Conservation (phyloP, 2,888 invertebrate genomes). For the Ichneumon xanthorius region DNA sequence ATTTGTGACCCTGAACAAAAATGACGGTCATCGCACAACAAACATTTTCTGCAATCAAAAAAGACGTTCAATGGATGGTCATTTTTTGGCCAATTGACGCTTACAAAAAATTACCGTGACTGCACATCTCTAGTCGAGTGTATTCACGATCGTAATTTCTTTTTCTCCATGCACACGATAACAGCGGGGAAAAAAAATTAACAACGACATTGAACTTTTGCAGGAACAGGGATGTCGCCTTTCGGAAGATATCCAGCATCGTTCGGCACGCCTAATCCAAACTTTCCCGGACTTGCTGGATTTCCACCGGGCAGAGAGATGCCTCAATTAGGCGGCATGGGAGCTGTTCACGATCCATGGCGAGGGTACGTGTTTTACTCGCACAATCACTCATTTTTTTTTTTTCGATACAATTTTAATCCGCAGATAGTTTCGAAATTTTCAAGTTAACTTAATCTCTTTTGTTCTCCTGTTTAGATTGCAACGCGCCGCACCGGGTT, state of each 20-base stretch:
- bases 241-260: conserved; percentile 92
- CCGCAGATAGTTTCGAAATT: background rate
- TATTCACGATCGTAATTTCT: background rate
- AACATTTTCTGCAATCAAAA: no score
- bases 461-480: conserved; percentile 80
- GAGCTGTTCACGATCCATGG: conserved; percentile 89
- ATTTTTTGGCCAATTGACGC: background rate
- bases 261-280: conserved; percentile 88
- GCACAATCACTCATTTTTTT: no score
- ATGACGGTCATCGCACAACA: no score
- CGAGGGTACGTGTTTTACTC: conserved; percentile 85
- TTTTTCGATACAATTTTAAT: background rate
- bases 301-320: conserved; percentile 88
- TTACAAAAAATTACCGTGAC: background rate
- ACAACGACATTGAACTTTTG: conserved; percentile 68
- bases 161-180: background rate
- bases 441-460: no score
- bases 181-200: conserved; percentile 12
- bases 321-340: conserved; percentile 85
- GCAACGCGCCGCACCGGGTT: conserved; percentile 87
- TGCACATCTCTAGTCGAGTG: no score
- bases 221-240: conserved; percentile 90
- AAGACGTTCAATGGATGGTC: no score
- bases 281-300: conserved; percentile 90
- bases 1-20: no score